Evolutionary conservation across 2,113 vertebrate genomes (phyloP).

Genomic region (Mesitornis unicolor): DNA sequence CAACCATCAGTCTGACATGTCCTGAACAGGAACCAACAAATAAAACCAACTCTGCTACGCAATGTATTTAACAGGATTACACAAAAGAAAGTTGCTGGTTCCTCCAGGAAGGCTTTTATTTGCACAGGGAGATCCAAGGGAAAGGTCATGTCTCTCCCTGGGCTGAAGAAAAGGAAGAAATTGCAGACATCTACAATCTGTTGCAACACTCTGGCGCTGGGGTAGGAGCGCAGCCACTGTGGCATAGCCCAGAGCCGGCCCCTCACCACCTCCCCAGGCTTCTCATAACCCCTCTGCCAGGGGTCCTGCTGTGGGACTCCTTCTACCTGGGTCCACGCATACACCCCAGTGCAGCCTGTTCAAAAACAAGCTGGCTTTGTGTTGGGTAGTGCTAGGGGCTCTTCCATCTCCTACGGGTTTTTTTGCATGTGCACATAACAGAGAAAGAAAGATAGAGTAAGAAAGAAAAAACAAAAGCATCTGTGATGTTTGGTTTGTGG

Average conservation of each 20-base stretch:
- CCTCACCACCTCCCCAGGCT: not conserved
- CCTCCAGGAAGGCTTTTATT: not conserved
- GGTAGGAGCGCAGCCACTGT: accelerated
- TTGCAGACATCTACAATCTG: not conserved
- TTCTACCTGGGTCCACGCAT: not conserved
- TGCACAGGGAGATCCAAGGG: not conserved
- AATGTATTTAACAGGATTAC: not conserved
- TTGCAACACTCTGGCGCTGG: not conserved
- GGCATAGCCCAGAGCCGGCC: accelerated
- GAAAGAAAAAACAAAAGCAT: not conserved
- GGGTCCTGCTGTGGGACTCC: accelerated
- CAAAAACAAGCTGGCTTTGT: not conserved
- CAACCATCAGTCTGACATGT: not conserved
- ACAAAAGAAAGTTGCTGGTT: not conserved
- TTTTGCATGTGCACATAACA: no score
- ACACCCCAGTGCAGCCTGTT: not conserved
- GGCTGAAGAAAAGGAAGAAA: not conserved
- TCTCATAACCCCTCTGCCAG: accelerated
- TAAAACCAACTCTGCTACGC: not conserved
- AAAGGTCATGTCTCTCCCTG: not conserved
- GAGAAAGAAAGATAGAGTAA: not conserved
- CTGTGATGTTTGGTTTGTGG: not conserved
- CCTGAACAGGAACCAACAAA: not conserved
- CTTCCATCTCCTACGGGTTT: not conserved
- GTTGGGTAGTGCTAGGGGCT: not conserved